Base-by-base conservation (phyloP, 2,888 invertebrate genomes). In the Beris chalybata region DNA sequence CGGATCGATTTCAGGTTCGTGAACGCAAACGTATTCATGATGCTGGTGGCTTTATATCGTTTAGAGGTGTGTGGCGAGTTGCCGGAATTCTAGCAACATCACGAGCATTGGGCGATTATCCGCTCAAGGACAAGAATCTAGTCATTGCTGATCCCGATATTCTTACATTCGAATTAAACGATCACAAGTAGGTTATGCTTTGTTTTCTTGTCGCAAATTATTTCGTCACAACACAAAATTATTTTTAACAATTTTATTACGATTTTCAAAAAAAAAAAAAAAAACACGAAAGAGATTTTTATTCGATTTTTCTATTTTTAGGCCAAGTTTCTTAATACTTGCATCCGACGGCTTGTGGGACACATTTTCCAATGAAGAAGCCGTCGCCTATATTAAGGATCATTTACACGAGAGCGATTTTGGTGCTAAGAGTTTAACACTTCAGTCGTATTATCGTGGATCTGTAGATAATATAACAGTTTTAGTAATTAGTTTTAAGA, bases 321-420 rank as follows among this genome's bases (percentile, higher is more conserved):
- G 81, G 76, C 95, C 95, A 0, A 87, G 89, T 83, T 97, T 97
- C 81, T 82, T 97, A 72, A 89, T 97, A 69, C 83, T 97, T 67
- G 97, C 97, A 12, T 93, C 95, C 1, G 97, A 97, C 83, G 97
- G 97, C 2, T 84, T 97, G 43, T 97, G 97, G 97, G 97, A 97
- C 78, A 95, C 94, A 22, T 95, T 97, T 78, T 86, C 90, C 52
- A 97, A 97, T 80, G 95, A 97, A 78, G 97, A 97, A 80, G 97
- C 97, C 31, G 89, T 95, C 12, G 89, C 88, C 73, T 96, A 90
- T 78, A 89, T 96, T 64, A 91, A 90, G 80, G 91, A 93, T 74
- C 86, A 92, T 73, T 83, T 95, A 50, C 86, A 90, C 75, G 95
- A 95, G 81, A 87, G 92, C 4, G 90, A 93, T 78, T 92, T 86